Conservation (phyloP, 2,113 vertebrate genomes). For the Brachirus orientalis region DNA sequence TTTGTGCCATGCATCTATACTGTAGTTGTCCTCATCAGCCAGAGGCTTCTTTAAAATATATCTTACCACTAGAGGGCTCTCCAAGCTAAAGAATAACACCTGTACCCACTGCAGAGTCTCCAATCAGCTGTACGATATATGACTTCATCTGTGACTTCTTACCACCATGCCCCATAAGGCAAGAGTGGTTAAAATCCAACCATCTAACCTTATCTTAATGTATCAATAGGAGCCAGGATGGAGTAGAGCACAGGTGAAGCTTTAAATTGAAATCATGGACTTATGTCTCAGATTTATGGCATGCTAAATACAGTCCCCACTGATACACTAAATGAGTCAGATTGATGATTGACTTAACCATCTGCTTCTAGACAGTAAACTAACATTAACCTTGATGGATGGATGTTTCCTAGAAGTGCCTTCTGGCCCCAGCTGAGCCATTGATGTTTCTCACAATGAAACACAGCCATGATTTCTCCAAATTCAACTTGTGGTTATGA, state of each 20-base stretch:
- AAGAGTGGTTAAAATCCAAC: conserved; percentile 27
- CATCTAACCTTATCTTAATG: conserved; percentile 32
- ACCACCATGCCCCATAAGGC: conserved; percentile 28
- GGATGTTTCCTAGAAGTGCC: conserved; percentile 45
- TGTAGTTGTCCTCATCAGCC: background rate
- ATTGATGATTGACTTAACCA: conserved; percentile 62
- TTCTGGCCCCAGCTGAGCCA: conserved; percentile 42
- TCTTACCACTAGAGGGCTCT: conserved; percentile 77
- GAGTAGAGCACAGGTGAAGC: conserved; percentile 42
- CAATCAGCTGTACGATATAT: conserved; percentile 38
- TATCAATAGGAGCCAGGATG: conserved; percentile 32
- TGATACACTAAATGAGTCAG: conserved; percentile 67
- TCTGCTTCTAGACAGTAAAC: conserved; percentile 69
- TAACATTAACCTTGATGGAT: conserved; percentile 79
- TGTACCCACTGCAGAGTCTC: conserved; percentile 10
- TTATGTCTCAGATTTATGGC: conserved; percentile 59
- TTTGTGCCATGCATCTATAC: no score
- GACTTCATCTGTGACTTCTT: conserved; percentile 8
- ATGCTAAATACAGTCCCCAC: conserved; percentile 45
- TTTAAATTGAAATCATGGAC: conserved; percentile 61
- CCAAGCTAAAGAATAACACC: conserved; percentile 30
- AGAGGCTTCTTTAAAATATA: background rate
- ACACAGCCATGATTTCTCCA: conserved; percentile 53
- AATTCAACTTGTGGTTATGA: conserved; percentile 49
- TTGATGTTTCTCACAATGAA: conserved; percentile 38